Evolutionary conservation across 2,113 vertebrate species (phyloP).

Genomic region (Psophia crepitans): DNA sequence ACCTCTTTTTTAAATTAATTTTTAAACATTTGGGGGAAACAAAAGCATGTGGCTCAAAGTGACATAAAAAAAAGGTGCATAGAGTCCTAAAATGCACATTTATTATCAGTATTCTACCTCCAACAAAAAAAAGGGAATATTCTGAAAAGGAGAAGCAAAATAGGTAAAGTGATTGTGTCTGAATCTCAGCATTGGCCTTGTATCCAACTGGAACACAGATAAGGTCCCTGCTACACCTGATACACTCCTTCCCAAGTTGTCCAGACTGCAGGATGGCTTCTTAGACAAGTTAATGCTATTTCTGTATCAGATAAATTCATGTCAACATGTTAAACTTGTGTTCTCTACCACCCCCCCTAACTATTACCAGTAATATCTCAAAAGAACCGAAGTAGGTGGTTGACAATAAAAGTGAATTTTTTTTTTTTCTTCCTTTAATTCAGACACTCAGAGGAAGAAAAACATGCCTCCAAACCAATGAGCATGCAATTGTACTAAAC

Average conservation of each 20-base stretch:
- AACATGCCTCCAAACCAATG: slow-evolving; percentile 25
- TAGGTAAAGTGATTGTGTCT: background rate
- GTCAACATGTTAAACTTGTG: background rate
- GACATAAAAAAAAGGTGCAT: background rate
- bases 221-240: background rate
- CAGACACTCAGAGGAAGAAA: background rate
- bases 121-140: background rate
- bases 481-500: background rate
- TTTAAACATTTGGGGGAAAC: background rate
- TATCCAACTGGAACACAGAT: background rate
- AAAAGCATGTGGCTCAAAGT: background rate
- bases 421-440: slow-evolving; percentile 27
- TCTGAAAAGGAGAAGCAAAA: background rate
- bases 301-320: background rate
- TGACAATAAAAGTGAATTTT: background rate
- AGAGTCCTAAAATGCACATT: background rate
- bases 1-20: background rate
- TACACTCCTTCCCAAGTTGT: background rate
- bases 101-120: background rate
- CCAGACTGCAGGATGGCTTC: background rate
- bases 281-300: background rate
- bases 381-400: slow-evolving; percentile 15
- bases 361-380: background rate
- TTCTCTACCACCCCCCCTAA: background rate
- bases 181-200: background rate